Evolutionary conservation across 1,140 invertebrate species (phyloP), one percentile per base, ranked within the genome.

Genomic region (Drosophila virilis): DNA sequence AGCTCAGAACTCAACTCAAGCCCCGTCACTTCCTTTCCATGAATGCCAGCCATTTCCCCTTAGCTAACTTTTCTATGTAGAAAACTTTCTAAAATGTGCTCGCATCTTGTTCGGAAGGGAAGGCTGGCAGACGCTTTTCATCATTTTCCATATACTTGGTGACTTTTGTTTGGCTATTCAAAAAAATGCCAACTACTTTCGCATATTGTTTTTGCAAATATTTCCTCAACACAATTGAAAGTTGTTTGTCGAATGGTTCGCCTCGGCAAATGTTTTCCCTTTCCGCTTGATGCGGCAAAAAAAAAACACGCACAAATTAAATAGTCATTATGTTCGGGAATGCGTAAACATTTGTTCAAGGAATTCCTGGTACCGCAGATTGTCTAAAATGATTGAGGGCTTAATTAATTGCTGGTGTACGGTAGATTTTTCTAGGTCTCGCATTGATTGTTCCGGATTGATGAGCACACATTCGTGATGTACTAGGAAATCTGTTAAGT

Each of bases 1-100:
- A 51, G 3, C 8, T 9, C 2, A 22, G 13, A 17, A 35, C 22
- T 7, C 7, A 51, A 38, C 42, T 57, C 22, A 42, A 57, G 38
- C 48, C 48, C 59, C 66, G 79, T 70, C 71, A 86, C 76, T 86
- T 86, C 84, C 82, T 86, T 88, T 80, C 72, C 54, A 66, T 57
- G 83, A 74, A 42, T 69, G 58, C 37, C 57, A 69, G 32, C 54
- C 80, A 80, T 80, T 84, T 84, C 57, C 67, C 80, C 62, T 40
- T 71, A 22, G 57, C 54, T 33, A 55, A 79, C 38, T 77, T 83
- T 79, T 84, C 71, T 61, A 70, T 78, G 73, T 64, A 22, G 58
- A 37, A 88, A 84, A 75, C 60, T 82, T 86, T 76, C 67, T 51
- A 74, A 74, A 77, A 73, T 67, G 35, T 46, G 35, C 46, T 32